phyloP scores from a whole-genome alignment of 2,113 vertebrate species.

The Engraulis encrasicolus region DNA sequence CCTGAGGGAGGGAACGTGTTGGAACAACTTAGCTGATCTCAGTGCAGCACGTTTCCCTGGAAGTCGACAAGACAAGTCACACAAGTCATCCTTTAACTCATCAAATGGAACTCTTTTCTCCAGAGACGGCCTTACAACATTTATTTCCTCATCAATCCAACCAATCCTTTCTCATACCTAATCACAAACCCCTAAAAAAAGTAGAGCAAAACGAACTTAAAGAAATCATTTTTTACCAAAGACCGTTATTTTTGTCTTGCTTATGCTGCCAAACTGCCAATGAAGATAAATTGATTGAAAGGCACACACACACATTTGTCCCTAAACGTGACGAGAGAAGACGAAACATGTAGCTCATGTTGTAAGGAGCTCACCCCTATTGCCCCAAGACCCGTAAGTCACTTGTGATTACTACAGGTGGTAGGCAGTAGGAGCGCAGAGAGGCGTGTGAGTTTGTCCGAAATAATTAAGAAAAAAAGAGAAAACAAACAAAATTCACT shows the following conservation, averaged over 20 bases:
- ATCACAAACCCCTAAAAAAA: conserved; percentile 22
- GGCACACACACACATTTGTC: conserved; percentile 52
- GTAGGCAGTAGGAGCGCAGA: not conserved
- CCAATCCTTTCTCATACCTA: conserved; percentile 20
- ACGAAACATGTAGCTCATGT: conserved; percentile 32
- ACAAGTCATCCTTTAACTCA: not conserved
- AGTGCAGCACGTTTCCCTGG: not conserved
- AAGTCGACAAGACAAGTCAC: too few relatives aligned
- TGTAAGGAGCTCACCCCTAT: conserved; percentile 51
- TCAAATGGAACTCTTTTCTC: conserved; percentile 5
- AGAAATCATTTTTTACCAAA: conserved; percentile 70
- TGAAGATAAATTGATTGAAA: conserved; percentile 68
- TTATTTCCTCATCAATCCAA: conserved; percentile 15
- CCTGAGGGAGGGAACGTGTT: not conserved
- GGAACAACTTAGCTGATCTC: not conserved
- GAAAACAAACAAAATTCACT: conserved; percentile 35
- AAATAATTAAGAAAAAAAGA: not conserved
- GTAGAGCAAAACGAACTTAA: conserved; percentile 52
- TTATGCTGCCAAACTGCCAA: conserved; percentile 76
- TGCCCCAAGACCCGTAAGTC: conserved; percentile 20
- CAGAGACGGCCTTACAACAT: conserved; percentile 44
- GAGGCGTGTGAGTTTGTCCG: not conserved
- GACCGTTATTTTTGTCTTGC: conserved; percentile 68
- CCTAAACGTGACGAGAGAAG: not conserved
- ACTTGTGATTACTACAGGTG: conserved; percentile 31